phyloP scores from a whole-genome alignment of 2,888 invertebrate species.

The Xestoiulus laeticollis region DNA sequence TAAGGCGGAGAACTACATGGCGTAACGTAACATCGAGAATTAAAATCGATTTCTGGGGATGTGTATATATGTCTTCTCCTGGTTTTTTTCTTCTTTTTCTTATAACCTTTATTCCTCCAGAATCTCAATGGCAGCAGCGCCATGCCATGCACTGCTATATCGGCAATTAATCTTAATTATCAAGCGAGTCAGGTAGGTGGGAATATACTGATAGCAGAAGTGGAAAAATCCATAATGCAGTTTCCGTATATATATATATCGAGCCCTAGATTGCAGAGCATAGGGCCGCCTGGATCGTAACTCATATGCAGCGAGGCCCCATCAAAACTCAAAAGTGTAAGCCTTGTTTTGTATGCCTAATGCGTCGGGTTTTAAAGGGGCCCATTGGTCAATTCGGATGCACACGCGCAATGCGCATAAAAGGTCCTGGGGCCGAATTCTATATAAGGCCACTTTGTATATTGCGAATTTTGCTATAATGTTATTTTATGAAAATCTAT shows the following conservation, averaged over 20 bases:
- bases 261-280: background rate
- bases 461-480: no score
- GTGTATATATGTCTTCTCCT: background rate
- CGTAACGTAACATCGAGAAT: background rate
- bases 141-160: constrained; percentile 16
- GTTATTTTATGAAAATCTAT: no score
- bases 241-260: background rate
- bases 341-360: background rate
- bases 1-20: background rate
- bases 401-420: background rate
- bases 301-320: background rate
- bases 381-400: background rate
- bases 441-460: no score
- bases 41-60: constrained; percentile 3
- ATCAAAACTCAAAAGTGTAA: background rate
- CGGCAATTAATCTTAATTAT: constrained; percentile 26
- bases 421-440: no score
- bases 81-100: background rate
- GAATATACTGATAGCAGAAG: background rate
- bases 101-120: background rate
- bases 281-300: background rate
- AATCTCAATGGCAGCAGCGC: constrained; percentile 26
- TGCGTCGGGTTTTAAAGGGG: background rate
- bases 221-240: constrained; percentile 18
- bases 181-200: constrained; percentile 26